phyloP scores from a whole-genome alignment of 64 coral and sea anemone species.

The Montipora efflorescens region DNA sequence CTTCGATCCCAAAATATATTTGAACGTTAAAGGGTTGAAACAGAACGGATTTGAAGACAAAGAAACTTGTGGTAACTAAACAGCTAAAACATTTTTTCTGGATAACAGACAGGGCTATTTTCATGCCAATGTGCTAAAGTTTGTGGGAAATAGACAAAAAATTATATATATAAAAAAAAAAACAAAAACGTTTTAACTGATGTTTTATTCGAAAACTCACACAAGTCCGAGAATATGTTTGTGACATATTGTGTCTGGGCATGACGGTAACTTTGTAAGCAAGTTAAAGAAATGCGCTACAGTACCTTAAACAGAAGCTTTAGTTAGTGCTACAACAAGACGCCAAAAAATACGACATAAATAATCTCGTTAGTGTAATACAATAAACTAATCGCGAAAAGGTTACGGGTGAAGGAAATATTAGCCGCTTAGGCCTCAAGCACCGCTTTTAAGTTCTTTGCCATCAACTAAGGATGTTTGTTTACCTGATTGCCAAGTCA shows the following conservation, averaged over 20 bases:
- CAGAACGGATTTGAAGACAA: too few relatives aligned
- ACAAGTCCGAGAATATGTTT: too few relatives aligned
- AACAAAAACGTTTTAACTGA: too few relatives aligned
- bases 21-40: neutral
- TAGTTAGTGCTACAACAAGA: neutral
- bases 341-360: neutral
- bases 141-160: too few relatives aligned
- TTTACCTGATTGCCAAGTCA: neutral
- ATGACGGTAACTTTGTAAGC: neutral
- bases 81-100: too few relatives aligned
- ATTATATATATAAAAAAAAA: too few relatives aligned
- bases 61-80: too few relatives aligned
- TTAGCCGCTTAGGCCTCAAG: neutral
- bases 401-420: constrained; percentile 25
- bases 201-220: too few relatives aligned
- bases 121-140: too few relatives aligned
- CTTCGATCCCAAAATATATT: neutral
- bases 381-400: neutral
- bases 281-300: neutral
- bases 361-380: neutral
- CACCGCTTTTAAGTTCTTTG: constrained; percentile 14
- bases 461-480: neutral
- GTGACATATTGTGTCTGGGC: neutral
- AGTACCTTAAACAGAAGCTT: neutral
- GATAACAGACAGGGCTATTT: too few relatives aligned